phyloP scores from a whole-genome alignment of 2,113 vertebrate species.

The cat (Felis catus) region F.catus_Fca126_mat1.0 CM031423.1:76443001-76443500 shows the following conservation, averaged over 20 bases:
- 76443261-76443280: not conserved
- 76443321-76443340: not conserved
- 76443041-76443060: slow-evolving; percentile 94
- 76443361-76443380: not conserved
- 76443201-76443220: not conserved
- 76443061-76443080: slow-evolving; percentile 93
- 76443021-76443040: slow-evolving; percentile 92
- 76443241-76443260: not conserved
- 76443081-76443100: slow-evolving; percentile 94
- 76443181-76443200: not conserved
- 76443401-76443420: not conserved
- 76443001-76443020: slow-evolving; percentile 88
- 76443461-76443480: not conserved
- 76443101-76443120: slow-evolving; percentile 89
- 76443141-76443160: not conserved
- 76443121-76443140: slow-evolving; percentile 56
- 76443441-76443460: not conserved
- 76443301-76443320: not conserved
- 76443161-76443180: slow-evolving; percentile 80
- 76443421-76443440: not conserved
- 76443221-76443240: not conserved
- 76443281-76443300: not conserved
- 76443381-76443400: not conserved
- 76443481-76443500: too few species aligned
- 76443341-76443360: not conserved